Conservation (phyloP, 2,797 vertebrate genomes). For the Chaunax sp. region DNA sequence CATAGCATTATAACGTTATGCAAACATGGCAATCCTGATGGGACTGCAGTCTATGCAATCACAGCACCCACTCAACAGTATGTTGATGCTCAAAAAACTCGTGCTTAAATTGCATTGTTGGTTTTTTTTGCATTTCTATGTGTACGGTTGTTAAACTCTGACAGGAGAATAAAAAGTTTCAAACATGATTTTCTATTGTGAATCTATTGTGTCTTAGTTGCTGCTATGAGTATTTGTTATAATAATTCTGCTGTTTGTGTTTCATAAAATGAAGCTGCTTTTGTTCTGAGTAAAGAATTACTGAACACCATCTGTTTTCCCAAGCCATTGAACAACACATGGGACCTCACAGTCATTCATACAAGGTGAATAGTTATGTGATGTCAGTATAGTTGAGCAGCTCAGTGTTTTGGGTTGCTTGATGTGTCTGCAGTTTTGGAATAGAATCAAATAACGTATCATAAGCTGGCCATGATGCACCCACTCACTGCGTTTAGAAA, state of each 20-base stretch:
- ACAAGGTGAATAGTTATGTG: conserved; percentile 35
- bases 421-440: conserved; percentile 22
- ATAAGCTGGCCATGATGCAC: conserved; percentile 9
- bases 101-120: neutral
- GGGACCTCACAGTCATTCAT: conserved; percentile 37
- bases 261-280: no score
- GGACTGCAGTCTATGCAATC: neutral
- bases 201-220: no score
- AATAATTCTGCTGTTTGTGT: no score
- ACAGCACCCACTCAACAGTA: neutral
- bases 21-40: neutral
- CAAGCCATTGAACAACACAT: conserved; percentile 5
- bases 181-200: no score
- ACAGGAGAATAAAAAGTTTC: neutral
- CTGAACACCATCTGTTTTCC: no score
- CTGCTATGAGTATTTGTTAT: no score
- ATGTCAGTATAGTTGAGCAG: conserved; percentile 37
- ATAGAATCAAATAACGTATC: neutral
- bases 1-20: neutral
- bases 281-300: no score
- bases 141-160: neutral
- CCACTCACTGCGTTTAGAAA: neutral
- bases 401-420: conserved; percentile 9
- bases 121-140: neutral
- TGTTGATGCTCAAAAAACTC: neutral